Base-by-base conservation (phyloP, 1,140 invertebrate species). In the Ctenoplectra terminalis region DNA sequence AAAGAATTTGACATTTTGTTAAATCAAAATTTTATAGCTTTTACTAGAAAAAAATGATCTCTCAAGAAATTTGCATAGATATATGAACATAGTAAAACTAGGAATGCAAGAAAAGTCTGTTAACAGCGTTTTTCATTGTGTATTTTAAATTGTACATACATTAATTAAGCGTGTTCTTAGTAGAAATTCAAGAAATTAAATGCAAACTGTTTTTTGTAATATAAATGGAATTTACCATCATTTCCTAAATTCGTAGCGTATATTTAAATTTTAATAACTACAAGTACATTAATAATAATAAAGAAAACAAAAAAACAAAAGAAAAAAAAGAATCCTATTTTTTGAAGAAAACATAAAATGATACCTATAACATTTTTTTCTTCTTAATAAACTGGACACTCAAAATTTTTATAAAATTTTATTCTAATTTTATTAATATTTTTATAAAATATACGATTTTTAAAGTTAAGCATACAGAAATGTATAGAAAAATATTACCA, bases 101-200 rank as follows among this genome's bases (percentile, higher is more conserved):
- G 6, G 17, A 34, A 37, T 17, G 40, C 23, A 58, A 43, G 37
- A 23, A 26, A 48, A 56, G 34, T 56, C 52, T 75, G 9, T 75
- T 48, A 75, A 63, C 26, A 63, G 52, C 13, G 34, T 58, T 58
- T 69, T 9, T 37, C 15, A n/a, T 40, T 48, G 40, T 70, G 31
- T 71, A 71, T 60, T 60, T 48, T 13, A 71, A 78, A 60, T 78
- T 71, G 52, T 78, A 78, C 9, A 78, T 71, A 71, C n/a, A n/a
- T 54, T n/a, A 52, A 23, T 58, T 60, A 40, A 50, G 43, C 20
- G 43, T 37, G 31, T 9, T n/a, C 7, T 70, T 50, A 29, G 13
- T 50, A 37, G 9, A 70, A 48, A 71, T 48, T 17, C 9, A n/a
- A 78, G 20, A 34, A 77, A 34, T 43, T 54, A 34, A 50, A 56